Conservation (phyloP, 2,113 vertebrate species). For the Aldabrachelys gigantea region DNA sequence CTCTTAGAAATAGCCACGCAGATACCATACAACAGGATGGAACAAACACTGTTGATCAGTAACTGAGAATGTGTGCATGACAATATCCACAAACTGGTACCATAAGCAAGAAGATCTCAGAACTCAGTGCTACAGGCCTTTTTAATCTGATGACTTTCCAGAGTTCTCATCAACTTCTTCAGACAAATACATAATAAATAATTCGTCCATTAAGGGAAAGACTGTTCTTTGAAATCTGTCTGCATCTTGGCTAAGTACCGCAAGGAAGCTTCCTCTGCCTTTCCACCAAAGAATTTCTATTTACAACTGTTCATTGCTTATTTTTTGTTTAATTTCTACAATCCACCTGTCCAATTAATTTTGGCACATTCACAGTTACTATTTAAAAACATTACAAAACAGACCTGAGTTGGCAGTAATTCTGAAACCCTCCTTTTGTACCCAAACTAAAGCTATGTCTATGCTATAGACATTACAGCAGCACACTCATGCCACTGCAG, state of each 20-base stretch:
- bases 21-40: neutral
- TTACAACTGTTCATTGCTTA: neutral
- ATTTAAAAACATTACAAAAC: neutral
- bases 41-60: neutral
- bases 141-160: neutral
- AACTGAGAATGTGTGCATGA: neutral
- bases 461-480: too few species aligned
- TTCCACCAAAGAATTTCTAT: neutral
- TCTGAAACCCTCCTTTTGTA: neutral
- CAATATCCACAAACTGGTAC: neutral
- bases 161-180: neutral
- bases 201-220: neutral
- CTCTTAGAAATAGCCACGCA: neutral
- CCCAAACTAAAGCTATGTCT: neutral
- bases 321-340: neutral
- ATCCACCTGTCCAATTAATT: neutral
- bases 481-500: too few species aligned
- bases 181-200: neutral
- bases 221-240: neutral
- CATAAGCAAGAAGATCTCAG: neutral
- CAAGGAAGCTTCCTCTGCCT: neutral
- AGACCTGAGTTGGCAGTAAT: neutral
- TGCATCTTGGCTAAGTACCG: neutral
- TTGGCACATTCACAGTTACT: neutral
- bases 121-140: neutral